phyloP scores from a whole-genome alignment of 2,113 vertebrate species.

The Paramormyrops kingsleyae region DNA sequence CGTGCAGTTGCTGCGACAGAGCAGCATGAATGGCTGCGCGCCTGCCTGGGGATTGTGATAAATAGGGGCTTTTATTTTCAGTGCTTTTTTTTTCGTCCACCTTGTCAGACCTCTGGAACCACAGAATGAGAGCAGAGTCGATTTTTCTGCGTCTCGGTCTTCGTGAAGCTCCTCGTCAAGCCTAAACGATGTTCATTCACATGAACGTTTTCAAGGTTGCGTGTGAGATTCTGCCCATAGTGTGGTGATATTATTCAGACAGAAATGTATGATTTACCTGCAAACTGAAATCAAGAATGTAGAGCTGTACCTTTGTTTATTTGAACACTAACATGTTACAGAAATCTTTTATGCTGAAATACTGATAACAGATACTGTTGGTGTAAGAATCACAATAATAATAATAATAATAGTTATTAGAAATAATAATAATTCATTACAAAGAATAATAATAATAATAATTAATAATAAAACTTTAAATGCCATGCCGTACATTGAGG shows the following conservation, averaged over 20 bases:
- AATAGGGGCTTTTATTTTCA: conserved; percentile 44
- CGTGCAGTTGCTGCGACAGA: conserved; percentile 39
- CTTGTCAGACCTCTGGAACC: background rate
- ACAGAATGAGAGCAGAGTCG: background rate
- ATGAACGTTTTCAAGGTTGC: background rate
- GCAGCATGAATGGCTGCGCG: conserved; percentile 41
- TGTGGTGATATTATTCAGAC: background rate
- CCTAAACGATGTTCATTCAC: background rate
- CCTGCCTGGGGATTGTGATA: conserved; percentile 55
- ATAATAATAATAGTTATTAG: background rate
- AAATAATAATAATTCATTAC: too few species aligned
- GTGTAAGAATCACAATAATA: background rate
- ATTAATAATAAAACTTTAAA: background rate
- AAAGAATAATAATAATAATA: background rate
- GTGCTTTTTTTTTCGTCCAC: conserved; percentile 32
- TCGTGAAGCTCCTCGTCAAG: background rate
- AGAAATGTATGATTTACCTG: background rate
- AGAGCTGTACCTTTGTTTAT: background rate
- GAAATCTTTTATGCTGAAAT: background rate
- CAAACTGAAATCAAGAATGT: too few species aligned
- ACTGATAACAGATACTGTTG: background rate
- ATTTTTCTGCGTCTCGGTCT: background rate
- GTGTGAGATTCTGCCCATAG: background rate
- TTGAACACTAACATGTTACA: background rate
- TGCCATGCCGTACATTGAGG: background rate